Base-by-base conservation (phyloP, 2,888 invertebrate genomes). In the Hypselothyrea guttata region DNA sequence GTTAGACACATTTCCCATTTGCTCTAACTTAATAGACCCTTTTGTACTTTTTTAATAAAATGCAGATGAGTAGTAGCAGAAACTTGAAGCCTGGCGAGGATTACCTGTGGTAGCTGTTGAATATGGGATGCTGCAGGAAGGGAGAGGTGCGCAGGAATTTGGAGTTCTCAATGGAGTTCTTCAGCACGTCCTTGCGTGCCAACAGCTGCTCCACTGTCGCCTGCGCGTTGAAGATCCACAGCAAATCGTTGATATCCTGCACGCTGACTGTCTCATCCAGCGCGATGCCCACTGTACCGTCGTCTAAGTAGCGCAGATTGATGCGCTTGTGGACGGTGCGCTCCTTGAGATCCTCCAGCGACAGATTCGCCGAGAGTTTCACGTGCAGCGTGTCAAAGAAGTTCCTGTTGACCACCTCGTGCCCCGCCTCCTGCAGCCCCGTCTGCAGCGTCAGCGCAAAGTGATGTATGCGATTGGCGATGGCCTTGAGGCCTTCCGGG, bases 211-310 rank as follows among this genome's bases (percentile, higher is more conserved):
- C 91, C 11, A 94, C 91, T 0, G 90, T 67, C 1, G 66, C 91
- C 47, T 92, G 90, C 49, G 93, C 92, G 41, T 94, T 94, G 88
- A 99, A 98, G 61, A 98, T 92, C 92, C 95, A 94, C 16, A 98
- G 91, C 0, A 99, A 90, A 88, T 99, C 98, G 77, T 96, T 93
- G 0, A 99, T 91, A 89, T 99, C 99, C 51, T 92, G 90, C 65
- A 93, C 92, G n/a, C 93, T 94, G 0, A 97, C 96, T 0, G 99
- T 99, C 91, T 99, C 98, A 88, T 99, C 99, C 52, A 99, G 89
- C 0, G 99, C 95, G 38, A 98, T 92, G 0, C 98, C 97, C 8
- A 99, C 92, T 71, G 96, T 92, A 0, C 92, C 94, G 71, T 97
- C 95, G 65, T 94, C 92, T 82, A 95, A 96, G 86, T 96, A 97